Base-by-base conservation (phyloP, 2,888 invertebrate species). In the Phaedon cochleariae region DNA sequence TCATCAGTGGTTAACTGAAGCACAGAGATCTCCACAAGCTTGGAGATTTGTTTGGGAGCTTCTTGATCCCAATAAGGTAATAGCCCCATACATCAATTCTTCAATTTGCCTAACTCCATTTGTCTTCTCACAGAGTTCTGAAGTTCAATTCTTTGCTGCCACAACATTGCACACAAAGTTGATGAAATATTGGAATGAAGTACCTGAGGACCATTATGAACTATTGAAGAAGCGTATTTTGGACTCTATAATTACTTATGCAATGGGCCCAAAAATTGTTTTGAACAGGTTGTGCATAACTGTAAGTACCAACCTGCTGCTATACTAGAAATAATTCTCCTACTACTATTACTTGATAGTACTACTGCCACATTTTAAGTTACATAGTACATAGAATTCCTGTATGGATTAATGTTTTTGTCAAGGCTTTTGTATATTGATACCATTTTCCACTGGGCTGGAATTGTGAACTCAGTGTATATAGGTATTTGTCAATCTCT, bases 41-140 rank as follows among this genome's bases (percentile, higher is more conserved):
- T 97, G 97, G 97, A 90, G 90, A 74, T 95, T 96, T 82, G 91
- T 94, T 5, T 97, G 97, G 96, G 91, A 94, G 69, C 86, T 97
- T 26, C 87, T 97, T 74, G 90, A 91, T 79, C 90, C 92, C 7
- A 89, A 89, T 73, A 93, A 94, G 88, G 96, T 95, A 85, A 76
- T 53, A 51, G 20, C 10, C 1, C 9, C 20, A 26, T 26, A 26
- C 7, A 26, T 26, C 26, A 26, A 26, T 26, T 26, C 26, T n/a
- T n/a, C n/a, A n/a, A n/a, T n/a, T n/a, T n/a, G 15, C 26, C 7
- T 18, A 22, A 54, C 15, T 10, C 20, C 45, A 49, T 51, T 55
- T 37, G 41, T 17, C n/a, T 31, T 29, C 17, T 85, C 86, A 51
- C 81, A 95, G 95, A 87, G 89, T 62, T 90, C 91, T 71, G 96